A percentile compares a stretch with the other conserved stretches of the same genome.
phyloP scores from a whole-genome alignment of 2,797 vertebrate species.

The Uromys caudimaculatus region DNA sequence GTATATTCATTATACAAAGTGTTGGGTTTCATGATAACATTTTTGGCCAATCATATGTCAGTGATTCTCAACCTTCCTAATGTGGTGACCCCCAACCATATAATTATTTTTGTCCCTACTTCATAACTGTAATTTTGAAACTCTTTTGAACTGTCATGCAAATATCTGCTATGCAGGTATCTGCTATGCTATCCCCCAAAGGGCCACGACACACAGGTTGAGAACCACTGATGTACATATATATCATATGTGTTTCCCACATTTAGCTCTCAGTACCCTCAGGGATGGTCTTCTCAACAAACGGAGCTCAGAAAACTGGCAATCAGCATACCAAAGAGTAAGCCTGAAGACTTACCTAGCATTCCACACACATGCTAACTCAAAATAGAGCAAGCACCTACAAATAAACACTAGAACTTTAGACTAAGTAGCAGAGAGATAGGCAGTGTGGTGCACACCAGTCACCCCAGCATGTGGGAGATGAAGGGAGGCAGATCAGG shows the following conservation, averaged over 20 bases:
- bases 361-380: not conserved
- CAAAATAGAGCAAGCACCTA: not conserved
- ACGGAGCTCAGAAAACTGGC: not conserved
- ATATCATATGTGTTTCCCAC: not conserved
- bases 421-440: not conserved
- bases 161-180: not conserved
- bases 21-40: not conserved
- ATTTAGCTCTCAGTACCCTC: not conserved
- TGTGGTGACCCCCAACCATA: not conserved
- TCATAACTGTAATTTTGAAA: not conserved
- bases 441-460: fast-evolving
- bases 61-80: not conserved
- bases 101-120: not conserved
- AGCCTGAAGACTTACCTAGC: not conserved
- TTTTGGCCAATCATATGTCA: not conserved
- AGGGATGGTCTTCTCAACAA: not conserved
- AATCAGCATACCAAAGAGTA: not conserved
- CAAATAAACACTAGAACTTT: not conserved
- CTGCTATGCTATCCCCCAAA: not conserved
- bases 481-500: not conserved
- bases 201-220: too few species aligned
- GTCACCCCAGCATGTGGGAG: too few species aligned
- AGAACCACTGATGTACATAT: not conserved
- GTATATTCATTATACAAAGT: not conserved
- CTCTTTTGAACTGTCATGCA: too few species aligned